Conservation (phyloP, 2,888 invertebrate species). For the Mimumesa dahlbomi region DNA sequence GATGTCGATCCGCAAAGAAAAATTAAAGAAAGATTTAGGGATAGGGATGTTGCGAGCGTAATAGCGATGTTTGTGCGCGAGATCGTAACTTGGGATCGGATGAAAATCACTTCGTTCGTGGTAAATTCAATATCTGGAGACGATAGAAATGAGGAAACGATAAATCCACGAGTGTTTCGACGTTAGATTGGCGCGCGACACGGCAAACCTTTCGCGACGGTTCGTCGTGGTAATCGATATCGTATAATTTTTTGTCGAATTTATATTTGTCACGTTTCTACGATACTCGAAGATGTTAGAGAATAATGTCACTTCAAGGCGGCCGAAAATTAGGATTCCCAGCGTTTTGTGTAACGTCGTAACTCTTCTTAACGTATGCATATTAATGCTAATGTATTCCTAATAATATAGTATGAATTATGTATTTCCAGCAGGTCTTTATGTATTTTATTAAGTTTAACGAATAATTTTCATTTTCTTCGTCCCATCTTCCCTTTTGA, state of each 20-base stretch:
- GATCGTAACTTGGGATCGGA: neutral
- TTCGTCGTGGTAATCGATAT: neutral
- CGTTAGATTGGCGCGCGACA: slow-evolving; percentile 3
- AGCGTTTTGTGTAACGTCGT: slow-evolving; percentile 60
- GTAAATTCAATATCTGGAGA: slow-evolving; percentile 6
- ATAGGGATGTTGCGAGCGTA: no score
- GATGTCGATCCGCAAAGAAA: no score
- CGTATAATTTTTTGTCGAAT: neutral
- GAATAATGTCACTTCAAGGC: slow-evolving; percentile 20
- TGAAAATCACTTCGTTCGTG: neutral
- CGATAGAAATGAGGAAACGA: slow-evolving; percentile 19
- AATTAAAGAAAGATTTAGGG: no score
- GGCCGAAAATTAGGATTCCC: slow-evolving; percentile 14
- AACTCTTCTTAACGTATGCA: slow-evolving; percentile 71
- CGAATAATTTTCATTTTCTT: neutral
- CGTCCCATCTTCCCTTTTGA: no score
- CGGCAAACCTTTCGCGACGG: slow-evolving; percentile 2
- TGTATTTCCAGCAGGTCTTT: neutral
- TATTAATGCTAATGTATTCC: slow-evolving; percentile 73
- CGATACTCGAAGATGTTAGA: neutral
- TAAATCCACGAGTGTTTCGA: slow-evolving; percentile 15
- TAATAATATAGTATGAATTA: slow-evolving; percentile 36
- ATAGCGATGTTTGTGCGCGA: no score
- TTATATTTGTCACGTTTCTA: slow-evolving; percentile 1
- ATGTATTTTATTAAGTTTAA: neutral